Evolutionary conservation across 1,140 invertebrate species (phyloP), one percentile per base, ranked within the genome.

Genomic region (Pinna nobilis): DNA sequence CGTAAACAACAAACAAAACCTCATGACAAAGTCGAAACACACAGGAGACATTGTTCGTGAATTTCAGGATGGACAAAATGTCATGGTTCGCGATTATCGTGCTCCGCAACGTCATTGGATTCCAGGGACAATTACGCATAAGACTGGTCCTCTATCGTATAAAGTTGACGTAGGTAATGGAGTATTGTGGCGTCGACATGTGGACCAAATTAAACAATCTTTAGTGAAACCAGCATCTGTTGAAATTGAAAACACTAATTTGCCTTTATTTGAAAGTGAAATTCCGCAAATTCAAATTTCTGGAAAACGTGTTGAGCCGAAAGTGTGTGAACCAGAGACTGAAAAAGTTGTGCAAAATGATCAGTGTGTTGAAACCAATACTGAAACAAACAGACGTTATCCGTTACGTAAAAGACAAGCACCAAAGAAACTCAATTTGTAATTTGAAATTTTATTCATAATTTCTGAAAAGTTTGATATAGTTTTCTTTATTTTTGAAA

Each of bases 11-110:
- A 23, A 18, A 37, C 65, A 67, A 37, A 13, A 55, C 2, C 28
- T 13, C 2, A 55, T 55, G 50, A 55, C 37, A 39, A 15, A 39
- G 2, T 55, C 65, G 3, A 53, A 25, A 13, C 20, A 30, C 5
- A 11, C 7, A 1, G 41, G 0, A 0, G 23, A 20, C 49, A 51
- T 11, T 20, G 37, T 67, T 0, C 30, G 65, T 3, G n/a, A 37
- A 15, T 67, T 67, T 39, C 15, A 9, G 5, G 3, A 30, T 39
- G 65, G 65, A 3, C 32, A 67, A 18, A n/a, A 0, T 11, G 65
- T 67, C 1, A 67, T 53, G 33, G 37, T 55, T 2, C 18, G 47
- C 11, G 65, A 67, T 13, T 67, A 67, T 25, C 30, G 65, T 5
- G 6, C 3, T 5, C 6, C 20, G 18, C 30, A 55, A 3, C n/a